These are phyloP conservation scores for Pherbina coryleti DNA, from an alignment of 2,888 invertebrate genomes.

Conservation along the genomic window DNA sequence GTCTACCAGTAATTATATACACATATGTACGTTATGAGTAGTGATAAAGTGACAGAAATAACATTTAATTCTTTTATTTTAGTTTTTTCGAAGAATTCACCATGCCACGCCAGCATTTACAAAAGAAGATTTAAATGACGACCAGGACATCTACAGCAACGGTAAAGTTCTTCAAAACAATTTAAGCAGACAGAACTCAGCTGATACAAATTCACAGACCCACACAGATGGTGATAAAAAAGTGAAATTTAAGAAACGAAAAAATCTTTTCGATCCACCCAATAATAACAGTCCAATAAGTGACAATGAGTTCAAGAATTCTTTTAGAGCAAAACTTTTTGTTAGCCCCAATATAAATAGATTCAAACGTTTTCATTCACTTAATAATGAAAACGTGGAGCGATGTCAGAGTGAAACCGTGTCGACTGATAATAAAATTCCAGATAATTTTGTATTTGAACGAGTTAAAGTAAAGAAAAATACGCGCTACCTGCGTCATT, in stretches of 20 bases:
- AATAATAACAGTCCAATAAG: too few species aligned
- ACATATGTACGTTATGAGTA: too few species aligned
- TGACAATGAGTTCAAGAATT: constrained; percentile 30
- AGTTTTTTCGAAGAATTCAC: constrained; percentile 5
- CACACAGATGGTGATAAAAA: not conserved
- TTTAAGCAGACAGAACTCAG: not conserved
- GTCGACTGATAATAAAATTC: constrained; percentile 32
- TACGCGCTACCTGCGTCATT: constrained; percentile 65
- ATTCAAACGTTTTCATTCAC: constrained; percentile 46
- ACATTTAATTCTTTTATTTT: not conserved
- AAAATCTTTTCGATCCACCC: too few species aligned
- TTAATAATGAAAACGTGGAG: not conserved
- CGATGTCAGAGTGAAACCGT: constrained; percentile 50
- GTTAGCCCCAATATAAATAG: constrained; percentile 53
- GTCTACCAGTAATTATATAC: too few species aligned
- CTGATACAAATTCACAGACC: not conserved
- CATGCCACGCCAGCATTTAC: not conserved
- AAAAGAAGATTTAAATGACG: not conserved
- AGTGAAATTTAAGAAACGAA: not conserved
- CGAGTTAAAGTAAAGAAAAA: constrained; percentile 65
- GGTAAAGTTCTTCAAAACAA: not conserved
- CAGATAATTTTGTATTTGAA: constrained; percentile 60
- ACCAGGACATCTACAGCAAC: not conserved
- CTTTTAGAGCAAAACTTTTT: constrained; percentile 51
- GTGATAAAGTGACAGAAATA: not conserved